Evolutionary conservation across 2,888 invertebrate genomes (phyloP), one percentile per base, ranked within the genome.

Genomic region (Carterocephalus palaemon): DNA sequence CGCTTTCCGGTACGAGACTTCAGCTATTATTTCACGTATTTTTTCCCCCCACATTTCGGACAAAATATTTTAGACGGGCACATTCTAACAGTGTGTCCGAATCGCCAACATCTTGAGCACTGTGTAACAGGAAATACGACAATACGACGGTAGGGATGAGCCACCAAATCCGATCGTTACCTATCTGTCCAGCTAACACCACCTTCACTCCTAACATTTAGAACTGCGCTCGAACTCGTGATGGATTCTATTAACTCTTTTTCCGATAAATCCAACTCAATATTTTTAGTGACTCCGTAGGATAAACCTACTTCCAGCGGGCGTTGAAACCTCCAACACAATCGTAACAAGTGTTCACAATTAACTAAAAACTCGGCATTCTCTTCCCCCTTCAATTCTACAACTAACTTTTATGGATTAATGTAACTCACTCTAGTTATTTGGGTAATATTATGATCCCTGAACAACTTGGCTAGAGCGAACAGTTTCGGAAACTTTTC

Each of bases 241-340:
- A 46, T 39, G 2, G 33, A 8, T 9, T 34, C 19, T 16, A 39
- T 2, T 3, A 46, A 7, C 1, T 34, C 34, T 15, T 46, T 6
- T 7, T 46, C 39, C 1, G 20, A 28, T 6, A 46, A n/a, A 1
- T 39, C 39, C 3, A 39, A 12, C 6, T 46, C 39, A 9, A 46
- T 38, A 8, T 46, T 19, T 12, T 28, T 20, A 5, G 39, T 46
- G 2, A 46, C 26, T 34, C 39, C 34, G 12, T 46, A 46, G 1
- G 39, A 46, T 3, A 33, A 19, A 3, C 8, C 28, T 7, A 46
- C 46, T 15, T 46, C 33, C 1, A 28, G 4, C 1, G 46, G 46
- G 7, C 9, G 26, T 17, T 34, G 39, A 3, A 38, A 46, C 6
- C 38, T 34, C 26, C 26, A 46, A 2, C 34, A 39, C 17, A 46